Conservation (phyloP, 2,113 vertebrate species). For the Xyrauchen texanus region DNA sequence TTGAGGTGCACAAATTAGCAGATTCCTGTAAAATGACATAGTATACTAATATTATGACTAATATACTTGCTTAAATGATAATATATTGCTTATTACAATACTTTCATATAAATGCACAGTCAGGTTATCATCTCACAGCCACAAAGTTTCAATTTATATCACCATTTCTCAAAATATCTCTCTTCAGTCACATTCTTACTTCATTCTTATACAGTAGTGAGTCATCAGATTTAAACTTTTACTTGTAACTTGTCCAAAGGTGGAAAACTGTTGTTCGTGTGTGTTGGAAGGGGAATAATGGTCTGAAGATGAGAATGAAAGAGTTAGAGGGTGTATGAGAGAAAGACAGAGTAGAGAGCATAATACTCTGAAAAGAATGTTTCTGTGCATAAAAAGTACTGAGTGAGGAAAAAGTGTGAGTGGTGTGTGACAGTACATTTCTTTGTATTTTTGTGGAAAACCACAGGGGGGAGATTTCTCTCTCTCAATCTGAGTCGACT, state of each 20-base stretch:
- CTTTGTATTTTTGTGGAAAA: conserved; percentile 49
- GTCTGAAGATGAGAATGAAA: conserved; percentile 18
- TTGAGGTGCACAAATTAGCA: too few relatives aligned
- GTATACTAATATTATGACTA: too few relatives aligned
- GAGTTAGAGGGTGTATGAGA: neutral
- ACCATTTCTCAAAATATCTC: too few relatives aligned
- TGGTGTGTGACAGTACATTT: conserved; percentile 27
- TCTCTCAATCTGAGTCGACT: conserved; percentile 37
- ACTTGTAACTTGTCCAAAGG: conserved; percentile 16
- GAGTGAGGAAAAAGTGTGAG: conserved; percentile 15
- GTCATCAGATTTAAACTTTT: conserved; percentile 22
- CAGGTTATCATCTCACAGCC: too few relatives aligned
- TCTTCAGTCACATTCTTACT: neutral
- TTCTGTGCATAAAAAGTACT: conserved; percentile 16
- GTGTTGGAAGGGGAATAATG: conserved; percentile 14
- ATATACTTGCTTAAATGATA: too few relatives aligned
- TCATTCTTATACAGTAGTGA: conserved; percentile 16
- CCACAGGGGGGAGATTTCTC: conserved; percentile 31
- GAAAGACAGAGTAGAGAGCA: conserved; percentile 6
- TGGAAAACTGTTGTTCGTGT: conserved; percentile 30
- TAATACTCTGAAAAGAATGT: conserved; percentile 18
- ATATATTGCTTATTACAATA: too few relatives aligned
- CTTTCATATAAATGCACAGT: too few relatives aligned
- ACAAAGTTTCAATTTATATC: too few relatives aligned
- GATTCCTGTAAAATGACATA: too few relatives aligned